A percentile compares a stretch with the other conserved stretches of the same genome.
Conservation (phyloP, 1,140 invertebrate species). For the Mamestra configurata region DNA sequence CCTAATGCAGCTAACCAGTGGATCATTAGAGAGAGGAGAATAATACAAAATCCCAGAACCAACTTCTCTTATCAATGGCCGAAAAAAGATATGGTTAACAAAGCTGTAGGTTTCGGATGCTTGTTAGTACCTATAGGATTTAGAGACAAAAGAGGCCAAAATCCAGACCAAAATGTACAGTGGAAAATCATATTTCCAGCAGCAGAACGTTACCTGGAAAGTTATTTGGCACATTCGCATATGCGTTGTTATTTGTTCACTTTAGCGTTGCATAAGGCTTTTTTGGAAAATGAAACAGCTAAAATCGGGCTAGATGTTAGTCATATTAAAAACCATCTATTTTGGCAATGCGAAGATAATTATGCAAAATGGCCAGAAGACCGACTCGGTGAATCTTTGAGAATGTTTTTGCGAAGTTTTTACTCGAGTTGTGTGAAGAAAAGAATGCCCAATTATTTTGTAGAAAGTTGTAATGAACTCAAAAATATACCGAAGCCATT, state of each 20-base stretch:
- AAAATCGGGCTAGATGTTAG: conserved; percentile 89
- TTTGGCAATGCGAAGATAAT: conserved; percentile 93
- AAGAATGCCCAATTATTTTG: conserved; percentile 92
- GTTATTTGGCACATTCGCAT: conserved; percentile 91
- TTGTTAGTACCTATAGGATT: conserved; percentile 91
- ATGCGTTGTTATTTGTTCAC: conserved; percentile 91
- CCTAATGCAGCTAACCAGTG: conserved; percentile 90
- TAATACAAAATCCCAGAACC: conserved; percentile 87
- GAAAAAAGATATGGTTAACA: conserved; percentile 89
- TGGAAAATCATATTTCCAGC: conserved; percentile 93
- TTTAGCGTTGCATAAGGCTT: conserved; percentile 90
- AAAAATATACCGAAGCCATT: conserved; percentile 90
- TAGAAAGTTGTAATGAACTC: conserved; percentile 92
- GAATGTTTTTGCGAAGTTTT: conserved; percentile 89
- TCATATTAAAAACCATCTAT: conserved; percentile 93
- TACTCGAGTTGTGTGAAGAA: conserved; percentile 87
- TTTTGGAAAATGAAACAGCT: conserved; percentile 89
- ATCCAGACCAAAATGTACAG: conserved; percentile 90
- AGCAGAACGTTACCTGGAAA: conserved; percentile 92
- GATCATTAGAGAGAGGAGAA: conserved; percentile 88
- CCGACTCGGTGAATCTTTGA: conserved; percentile 90
- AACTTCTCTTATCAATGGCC: conserved; percentile 91
- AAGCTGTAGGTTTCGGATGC: conserved; percentile 90
- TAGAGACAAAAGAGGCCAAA: conserved; percentile 88
- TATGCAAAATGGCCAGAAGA: conserved; percentile 91